phyloP scores from a whole-genome alignment of 1,140 invertebrate genomes.

The Latrodectus geometricus region DNA sequence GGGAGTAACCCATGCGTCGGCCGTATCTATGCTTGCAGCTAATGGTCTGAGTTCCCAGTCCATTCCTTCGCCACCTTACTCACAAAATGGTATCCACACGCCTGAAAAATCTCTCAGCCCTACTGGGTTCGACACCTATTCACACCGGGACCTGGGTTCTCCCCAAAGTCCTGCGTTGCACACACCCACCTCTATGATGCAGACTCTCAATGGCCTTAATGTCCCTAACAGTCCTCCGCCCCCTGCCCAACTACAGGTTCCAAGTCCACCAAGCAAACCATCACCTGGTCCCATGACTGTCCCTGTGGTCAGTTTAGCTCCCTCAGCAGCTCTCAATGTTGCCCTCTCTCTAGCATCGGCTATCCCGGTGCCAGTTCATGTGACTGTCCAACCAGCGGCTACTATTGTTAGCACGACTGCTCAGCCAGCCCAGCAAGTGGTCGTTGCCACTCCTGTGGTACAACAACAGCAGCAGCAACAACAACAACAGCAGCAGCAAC shows the following conservation, averaged over 20 bases:
- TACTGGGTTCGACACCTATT: slow-evolving; percentile 75
- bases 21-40: slow-evolving; percentile 78
- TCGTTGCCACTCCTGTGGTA: slow-evolving; percentile 51
- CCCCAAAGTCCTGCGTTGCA: slow-evolving; percentile 71
- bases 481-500: slow-evolving; percentile 50
- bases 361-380: slow-evolving; percentile 71
- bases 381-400: slow-evolving; percentile 45
- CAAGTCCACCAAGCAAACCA: slow-evolving; percentile 67
- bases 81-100: slow-evolving; percentile 83
- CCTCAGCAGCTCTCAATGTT: slow-evolving; percentile 63
- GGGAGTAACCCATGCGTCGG: slow-evolving; percentile 73
- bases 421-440: slow-evolving; percentile 63
- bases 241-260: slow-evolving; percentile 69
- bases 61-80: slow-evolving; percentile 81
- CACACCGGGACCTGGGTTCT: slow-evolving; percentile 71
- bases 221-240: slow-evolving; percentile 74
- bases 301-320: slow-evolving; percentile 66
- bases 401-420: slow-evolving; percentile 63
- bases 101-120: slow-evolving; percentile 84
- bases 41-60: slow-evolving; percentile 69
- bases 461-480: slow-evolving; percentile 40
- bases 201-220: slow-evolving; percentile 68
- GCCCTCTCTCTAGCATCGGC: slow-evolving; percentile 69
- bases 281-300: slow-evolving; percentile 64
- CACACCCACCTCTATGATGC: slow-evolving; percentile 71